phyloP scores from a whole-genome alignment of 2,888 invertebrate species.

The Aromia moschata region DNA sequence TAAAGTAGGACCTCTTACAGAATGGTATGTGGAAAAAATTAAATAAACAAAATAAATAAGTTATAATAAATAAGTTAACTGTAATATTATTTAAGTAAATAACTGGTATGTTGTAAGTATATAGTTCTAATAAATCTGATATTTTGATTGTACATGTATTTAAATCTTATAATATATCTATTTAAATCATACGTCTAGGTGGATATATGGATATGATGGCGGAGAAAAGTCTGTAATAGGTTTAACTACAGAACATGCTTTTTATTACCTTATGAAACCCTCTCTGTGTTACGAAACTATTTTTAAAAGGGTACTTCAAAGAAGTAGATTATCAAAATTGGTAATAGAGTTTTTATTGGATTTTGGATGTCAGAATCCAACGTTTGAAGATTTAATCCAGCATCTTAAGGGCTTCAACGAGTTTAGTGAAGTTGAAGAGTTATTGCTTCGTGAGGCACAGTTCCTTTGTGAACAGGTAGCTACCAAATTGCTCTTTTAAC shows the following conservation, averaged over 20 bases:
- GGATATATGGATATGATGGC: constrained; percentile 79
- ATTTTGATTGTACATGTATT: too few species aligned
- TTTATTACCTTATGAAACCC: constrained; percentile 81
- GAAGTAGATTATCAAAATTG: constrained; percentile 80
- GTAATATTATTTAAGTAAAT: too few species aligned
- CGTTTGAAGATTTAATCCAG: constrained; percentile 81
- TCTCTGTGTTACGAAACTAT: constrained; percentile 75
- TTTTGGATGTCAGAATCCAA: constrained; percentile 70
- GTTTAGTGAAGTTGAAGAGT: constrained; percentile 44
- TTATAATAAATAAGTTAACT: too few species aligned
- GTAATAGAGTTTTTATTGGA: constrained; percentile 81
- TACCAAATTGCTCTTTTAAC: too few species aligned
- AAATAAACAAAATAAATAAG: too few species aligned
- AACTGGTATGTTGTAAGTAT: too few species aligned
- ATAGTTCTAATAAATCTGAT: too few species aligned
- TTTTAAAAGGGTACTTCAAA: constrained; percentile 76
- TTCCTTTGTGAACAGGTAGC: constrained; percentile 81
- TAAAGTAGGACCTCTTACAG: constrained; percentile 83
- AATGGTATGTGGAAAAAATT: too few species aligned
- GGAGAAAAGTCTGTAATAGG: constrained; percentile 79
- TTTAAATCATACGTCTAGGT: constrained; percentile 33
- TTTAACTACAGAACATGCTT: constrained; percentile 79
- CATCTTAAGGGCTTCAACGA: constrained; percentile 64
- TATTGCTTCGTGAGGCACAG: constrained; percentile 74
- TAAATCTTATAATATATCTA: too few species aligned